Conservation (phyloP, 1,140 invertebrate genomes). For the Camponotus pennsylvanicus region DNA sequence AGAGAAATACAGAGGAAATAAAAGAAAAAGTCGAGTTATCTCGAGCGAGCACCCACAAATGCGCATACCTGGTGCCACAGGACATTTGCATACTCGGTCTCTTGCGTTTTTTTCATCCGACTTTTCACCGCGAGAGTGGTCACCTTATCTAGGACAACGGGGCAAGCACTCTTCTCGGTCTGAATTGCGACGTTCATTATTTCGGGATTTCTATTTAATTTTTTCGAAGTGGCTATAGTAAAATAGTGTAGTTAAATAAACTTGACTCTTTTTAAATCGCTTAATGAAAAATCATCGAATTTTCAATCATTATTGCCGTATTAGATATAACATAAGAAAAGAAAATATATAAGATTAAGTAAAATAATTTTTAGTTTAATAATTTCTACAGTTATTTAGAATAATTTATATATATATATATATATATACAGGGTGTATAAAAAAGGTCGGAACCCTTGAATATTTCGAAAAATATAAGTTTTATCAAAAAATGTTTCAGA, state of each 20-base stretch:
- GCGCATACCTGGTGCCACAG: background rate
- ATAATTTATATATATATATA: no score
- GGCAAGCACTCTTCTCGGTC: background rate
- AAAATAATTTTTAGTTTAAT: background rate
- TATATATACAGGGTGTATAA: no score
- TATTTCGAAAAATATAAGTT: no score
- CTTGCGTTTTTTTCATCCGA: background rate
- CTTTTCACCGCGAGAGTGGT: slow-evolving; percentile 7
- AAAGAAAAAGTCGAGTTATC: slow-evolving; percentile 38
- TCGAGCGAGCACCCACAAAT: slow-evolving; percentile 15
- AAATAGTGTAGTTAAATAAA: background rate
- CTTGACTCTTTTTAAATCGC: background rate
- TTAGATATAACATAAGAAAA: background rate
- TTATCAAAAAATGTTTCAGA: no score
- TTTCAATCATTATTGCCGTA: background rate
- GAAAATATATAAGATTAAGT: background rate
- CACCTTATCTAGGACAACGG: slow-evolving; percentile 29
- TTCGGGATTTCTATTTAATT: background rate
- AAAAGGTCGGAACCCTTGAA: no score
- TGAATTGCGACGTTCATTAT: background rate
- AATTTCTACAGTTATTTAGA: no score
- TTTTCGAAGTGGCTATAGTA: background rate
- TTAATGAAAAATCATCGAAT: background rate
- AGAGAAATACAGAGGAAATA: background rate
- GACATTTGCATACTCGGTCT: slow-evolving; percentile 45